Conservation (phyloP, 1,140 invertebrate genomes). For the Drosophila sechellia region DNA sequence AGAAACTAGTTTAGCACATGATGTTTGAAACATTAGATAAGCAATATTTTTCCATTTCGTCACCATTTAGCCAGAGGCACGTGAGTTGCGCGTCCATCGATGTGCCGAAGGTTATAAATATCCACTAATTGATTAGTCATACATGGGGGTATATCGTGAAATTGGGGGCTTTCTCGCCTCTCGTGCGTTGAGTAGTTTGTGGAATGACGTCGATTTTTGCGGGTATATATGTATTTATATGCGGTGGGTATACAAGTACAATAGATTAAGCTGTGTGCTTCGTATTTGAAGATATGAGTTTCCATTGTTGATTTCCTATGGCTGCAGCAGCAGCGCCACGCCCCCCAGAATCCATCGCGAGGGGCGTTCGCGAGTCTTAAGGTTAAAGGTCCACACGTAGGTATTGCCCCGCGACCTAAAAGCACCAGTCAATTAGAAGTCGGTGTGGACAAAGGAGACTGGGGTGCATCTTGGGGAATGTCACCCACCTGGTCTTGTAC, state of each 20-base stretch:
- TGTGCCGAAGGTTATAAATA: conserved; percentile 47
- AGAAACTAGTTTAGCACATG: conserved; percentile 2
- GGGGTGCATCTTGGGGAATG: not conserved
- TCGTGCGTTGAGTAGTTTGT: not conserved
- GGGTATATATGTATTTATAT: not conserved
- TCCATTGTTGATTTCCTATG: conserved; percentile 82
- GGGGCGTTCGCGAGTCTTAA: conserved; percentile 94
- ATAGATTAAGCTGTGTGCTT: not conserved
- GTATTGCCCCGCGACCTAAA: conserved; percentile 92
- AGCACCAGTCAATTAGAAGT: not conserved
- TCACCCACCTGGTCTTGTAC: conserved; percentile 92
- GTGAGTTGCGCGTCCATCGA: conserved; percentile 23
- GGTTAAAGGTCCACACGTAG: conserved; percentile 98
- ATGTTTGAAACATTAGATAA: conserved; percentile 16
- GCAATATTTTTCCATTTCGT: conserved; percentile 8
- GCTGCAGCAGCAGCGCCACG: conserved; percentile 93
- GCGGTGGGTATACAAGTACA: conserved; percentile 10
- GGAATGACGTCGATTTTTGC: conserved; percentile 10
- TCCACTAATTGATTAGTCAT: conserved; percentile 47
- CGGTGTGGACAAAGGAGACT: not conserved
- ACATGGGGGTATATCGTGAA: conserved; percentile 15
- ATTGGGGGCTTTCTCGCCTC: conserved; percentile 2
- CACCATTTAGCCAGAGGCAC: conserved; percentile 29
- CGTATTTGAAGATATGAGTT: not conserved
- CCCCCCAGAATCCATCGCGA: conserved; percentile 97